Evolutionary conservation across 2,797 vertebrate species (phyloP).

Genomic region (Oryzias sinensis): DNA sequence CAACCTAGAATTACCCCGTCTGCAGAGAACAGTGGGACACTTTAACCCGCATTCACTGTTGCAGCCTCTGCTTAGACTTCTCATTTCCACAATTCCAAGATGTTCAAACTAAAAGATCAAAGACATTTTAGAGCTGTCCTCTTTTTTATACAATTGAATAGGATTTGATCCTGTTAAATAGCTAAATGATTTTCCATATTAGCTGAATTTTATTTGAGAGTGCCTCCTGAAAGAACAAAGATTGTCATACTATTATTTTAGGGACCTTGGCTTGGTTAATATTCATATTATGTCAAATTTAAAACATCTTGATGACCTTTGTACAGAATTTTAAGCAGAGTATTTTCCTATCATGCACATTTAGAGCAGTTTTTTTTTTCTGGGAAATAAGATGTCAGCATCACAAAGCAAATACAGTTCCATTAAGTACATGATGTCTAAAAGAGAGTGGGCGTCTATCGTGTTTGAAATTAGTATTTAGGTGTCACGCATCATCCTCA

Average conservation of each 20-base stretch:
- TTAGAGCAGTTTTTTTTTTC: constrained; percentile 8
- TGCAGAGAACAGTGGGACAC: not conserved
- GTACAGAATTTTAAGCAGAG: constrained; percentile 5
- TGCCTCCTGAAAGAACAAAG: constrained; percentile 29
- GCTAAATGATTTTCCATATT: not conserved
- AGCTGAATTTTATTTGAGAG: constrained; percentile 1
- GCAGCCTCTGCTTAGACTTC: not conserved
- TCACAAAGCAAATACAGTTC: constrained; percentile 21
- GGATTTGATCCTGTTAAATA: too few relatives aligned
- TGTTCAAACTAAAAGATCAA: not conserved
- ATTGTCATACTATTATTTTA: constrained; percentile 27
- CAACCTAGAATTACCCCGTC: not conserved
- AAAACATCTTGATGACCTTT: constrained; percentile 24
- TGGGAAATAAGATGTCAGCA: constrained; percentile 1
- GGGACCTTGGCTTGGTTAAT: constrained; percentile 33
- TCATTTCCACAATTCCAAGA: not conserved
- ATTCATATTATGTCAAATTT: constrained; percentile 32
- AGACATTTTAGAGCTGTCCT: not conserved
- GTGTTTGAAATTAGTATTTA: constrained; percentile 19
- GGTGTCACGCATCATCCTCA: constrained; percentile 14
- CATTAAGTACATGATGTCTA: constrained; percentile 2
- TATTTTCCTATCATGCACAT: constrained; percentile 1
- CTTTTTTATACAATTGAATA: not conserved
- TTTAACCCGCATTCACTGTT: not conserved
- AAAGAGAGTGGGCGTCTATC: constrained; percentile 1